Base-by-base conservation (phyloP, 2,113 vertebrate species). In the Calcarius ornatus region DNA sequence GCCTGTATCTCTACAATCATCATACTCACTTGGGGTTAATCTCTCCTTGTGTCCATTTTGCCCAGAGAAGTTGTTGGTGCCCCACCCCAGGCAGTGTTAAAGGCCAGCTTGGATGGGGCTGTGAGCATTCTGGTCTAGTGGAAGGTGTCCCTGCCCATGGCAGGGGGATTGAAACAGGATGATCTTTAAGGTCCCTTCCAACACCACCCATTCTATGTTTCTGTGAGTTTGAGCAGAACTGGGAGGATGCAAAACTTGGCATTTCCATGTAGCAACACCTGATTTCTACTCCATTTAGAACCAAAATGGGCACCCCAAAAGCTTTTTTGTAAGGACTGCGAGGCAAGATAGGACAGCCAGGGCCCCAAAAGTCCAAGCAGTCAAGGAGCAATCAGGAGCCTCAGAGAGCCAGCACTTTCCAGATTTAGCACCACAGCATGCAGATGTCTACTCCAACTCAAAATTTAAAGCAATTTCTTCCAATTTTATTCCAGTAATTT, bases 361-460 rank as follows among this genome's bases (percentile, higher is more conserved):
- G 15, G 16, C 6, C 12, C 43, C n/a, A 9, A 18, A 81, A 56
- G 10, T 15, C 37, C 33, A 50, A 54, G 31, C 7, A 48, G 16
- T 7, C 7, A 53, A 70, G 54, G 28, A 48, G 12, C 6, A 75
- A 15, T 23, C 50, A 31, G 0, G 0, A 81, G 21, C 11, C 61
- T 50, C 31, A 63, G 45, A 86, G 61, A 53, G 20, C 5, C 45
- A 69, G 16, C 16, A 9, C 14, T 57, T 81, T 12, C 9, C 64
- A 69, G 10, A 45, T 47, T 69, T n/a, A 10, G 6, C 27, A 47
- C 27, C 2, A 0, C 5, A 57, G 9, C 2, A 3, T 14, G 14
- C 11, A 61, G 6, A 27, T 28, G 5, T 38, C 37, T 57, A 51
- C 2, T 47, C 8, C 19, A 75, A 22, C 3, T 38, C 30, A 8